Base-by-base conservation (phyloP, 2,797 vertebrate genomes). In the Acanthiza pusilla region DNA sequence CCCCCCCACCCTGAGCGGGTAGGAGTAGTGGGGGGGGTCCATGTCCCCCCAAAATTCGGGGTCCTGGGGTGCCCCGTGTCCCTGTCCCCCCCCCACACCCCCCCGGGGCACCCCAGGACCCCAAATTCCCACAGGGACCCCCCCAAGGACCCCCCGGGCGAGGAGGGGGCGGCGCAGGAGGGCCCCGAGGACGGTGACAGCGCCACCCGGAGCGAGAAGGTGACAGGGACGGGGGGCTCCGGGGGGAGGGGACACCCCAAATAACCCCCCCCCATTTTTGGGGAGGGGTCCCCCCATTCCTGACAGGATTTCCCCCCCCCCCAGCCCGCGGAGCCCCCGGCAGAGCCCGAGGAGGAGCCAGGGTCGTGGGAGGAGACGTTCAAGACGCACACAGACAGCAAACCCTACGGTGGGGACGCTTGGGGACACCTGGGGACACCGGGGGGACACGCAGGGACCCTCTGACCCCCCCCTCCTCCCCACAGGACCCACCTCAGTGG, bases 331-430 rank as follows among this genome's bases (percentile, higher is more conserved):
- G 73, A 86, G 30, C 3, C 60, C 13, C 7, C 38, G 38, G 38
- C 38, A 38, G 38, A 38, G 38, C 38, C 38, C 38, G 27, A 40
- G 16, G 86, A 99, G 50, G 98, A 98, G 67, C 97, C 97, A 0
- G 99, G 98, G 21, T 97, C 98, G 96, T 99, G 99, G 99, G 99
- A 99, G 43, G 99, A 99, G 97, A 98, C 98, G 0, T 99, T 99
- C 97, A 99, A 99, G 96, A 98, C 98, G 0, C 99, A 99, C 95
- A 95, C 98, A 5, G 99, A 99, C 95, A 98, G 96, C 97, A 99
- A 99, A 97, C 98, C 99, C 23, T 98, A 98, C 21, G 99, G 99
- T 99, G 61, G 50, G 75, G 61, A 53, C 48, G 43, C 1, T 7
- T 13, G 54, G 55, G 55, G 55, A 58, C 34, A 26, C 10, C 4